These are phyloP conservation scores for Pseudorasbora parva DNA, from an alignment of 2,113 vertebrate species.

Conservation along the genomic window DNA sequence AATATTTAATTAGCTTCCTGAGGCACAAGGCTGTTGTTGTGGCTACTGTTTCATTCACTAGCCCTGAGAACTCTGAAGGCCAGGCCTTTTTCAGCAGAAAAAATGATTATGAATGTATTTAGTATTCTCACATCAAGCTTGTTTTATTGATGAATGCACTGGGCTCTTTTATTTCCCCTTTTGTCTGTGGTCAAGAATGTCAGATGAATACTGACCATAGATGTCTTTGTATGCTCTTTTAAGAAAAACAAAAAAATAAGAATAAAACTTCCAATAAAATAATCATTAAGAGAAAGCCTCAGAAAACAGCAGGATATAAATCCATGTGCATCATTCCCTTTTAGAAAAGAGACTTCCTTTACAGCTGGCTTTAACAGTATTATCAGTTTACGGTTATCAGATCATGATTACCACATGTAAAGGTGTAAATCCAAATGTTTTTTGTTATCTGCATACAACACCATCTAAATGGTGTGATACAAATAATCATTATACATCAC, in stretches of 20 bases:
- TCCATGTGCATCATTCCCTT: neutral
- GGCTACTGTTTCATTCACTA: slow-evolving; percentile 34
- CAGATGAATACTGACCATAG: slow-evolving; percentile 45
- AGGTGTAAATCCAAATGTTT: neutral
- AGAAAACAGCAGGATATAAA: neutral
- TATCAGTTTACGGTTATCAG: neutral
- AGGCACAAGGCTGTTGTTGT: slow-evolving; percentile 33
- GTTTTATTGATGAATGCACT: slow-evolving; percentile 51
- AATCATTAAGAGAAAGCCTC: neutral
- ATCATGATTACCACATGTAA: neutral
- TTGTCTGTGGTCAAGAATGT: slow-evolving; percentile 30
- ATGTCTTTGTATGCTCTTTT: slow-evolving; percentile 25
- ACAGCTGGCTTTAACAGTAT: neutral
- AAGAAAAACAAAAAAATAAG: neutral
- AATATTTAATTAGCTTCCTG: slow-evolving; percentile 39
- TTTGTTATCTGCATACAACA: neutral
- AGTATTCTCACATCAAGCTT: slow-evolving; percentile 44
- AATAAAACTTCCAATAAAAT: neutral
- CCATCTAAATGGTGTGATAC: neutral
- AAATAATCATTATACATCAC: neutral
- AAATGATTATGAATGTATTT: slow-evolving; percentile 48
- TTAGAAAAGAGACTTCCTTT: neutral
- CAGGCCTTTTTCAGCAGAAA: slow-evolving; percentile 4
- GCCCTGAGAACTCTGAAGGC: slow-evolving; percentile 35
- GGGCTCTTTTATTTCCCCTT: neutral